phyloP scores from a whole-genome alignment of 2,797 vertebrate species.

The Phoebastria nigripes region DNA sequence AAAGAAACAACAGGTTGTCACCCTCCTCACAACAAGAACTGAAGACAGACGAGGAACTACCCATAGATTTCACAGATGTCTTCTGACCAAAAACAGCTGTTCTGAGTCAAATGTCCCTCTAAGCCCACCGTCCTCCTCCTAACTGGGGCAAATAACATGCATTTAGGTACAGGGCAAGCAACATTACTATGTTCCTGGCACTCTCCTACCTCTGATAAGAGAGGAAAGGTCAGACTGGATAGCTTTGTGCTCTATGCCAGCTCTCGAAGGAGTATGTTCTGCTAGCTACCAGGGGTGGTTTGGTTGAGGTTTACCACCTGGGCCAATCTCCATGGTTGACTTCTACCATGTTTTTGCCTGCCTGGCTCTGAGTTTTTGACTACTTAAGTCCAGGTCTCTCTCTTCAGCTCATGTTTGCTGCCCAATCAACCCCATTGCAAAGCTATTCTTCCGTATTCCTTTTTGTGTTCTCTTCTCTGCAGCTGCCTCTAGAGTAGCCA shows the following conservation, averaged over 20 bases:
- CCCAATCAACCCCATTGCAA: neutral
- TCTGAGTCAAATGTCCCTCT: neutral
- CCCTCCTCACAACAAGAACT: neutral
- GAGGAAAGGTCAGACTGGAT: neutral
- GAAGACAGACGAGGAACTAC: neutral
- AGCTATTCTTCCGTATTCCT: neutral
- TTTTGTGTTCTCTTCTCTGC: neutral
- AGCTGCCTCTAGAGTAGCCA: neutral
- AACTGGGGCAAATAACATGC: neutral
- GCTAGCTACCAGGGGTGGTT: neutral
- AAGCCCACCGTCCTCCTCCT: neutral
- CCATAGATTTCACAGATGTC: neutral
- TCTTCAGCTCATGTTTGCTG: neutral
- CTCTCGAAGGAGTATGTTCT: neutral
- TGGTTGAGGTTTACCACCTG: neutral
- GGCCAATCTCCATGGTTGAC: neutral
- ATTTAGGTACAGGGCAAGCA: neutral
- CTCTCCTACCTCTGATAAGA: neutral
- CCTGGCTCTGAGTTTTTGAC: neutral
- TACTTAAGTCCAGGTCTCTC: neutral
- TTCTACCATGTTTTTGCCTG: neutral
- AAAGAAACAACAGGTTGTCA: neutral
- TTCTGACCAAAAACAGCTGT: neutral
- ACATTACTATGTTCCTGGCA: accelerated
- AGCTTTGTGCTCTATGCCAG: neutral